phyloP scores from a whole-genome alignment of 2,797 vertebrate genomes.

The Semotilus atromaculatus region DNA sequence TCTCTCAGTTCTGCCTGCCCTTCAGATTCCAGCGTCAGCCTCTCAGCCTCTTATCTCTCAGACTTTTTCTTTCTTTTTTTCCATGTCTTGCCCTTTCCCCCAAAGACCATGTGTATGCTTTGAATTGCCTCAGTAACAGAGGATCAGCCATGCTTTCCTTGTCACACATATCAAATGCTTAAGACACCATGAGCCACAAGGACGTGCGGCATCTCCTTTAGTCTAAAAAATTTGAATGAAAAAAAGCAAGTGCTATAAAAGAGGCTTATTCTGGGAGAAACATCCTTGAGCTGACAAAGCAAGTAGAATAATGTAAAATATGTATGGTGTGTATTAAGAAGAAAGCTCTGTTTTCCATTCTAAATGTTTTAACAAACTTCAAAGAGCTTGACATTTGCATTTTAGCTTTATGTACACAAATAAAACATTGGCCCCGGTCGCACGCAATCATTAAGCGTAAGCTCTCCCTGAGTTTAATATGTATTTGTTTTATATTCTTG shows the following conservation, averaged over 20 bases:
- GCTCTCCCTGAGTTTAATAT: conserved; percentile 17
- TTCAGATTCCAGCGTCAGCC: conserved; percentile 61
- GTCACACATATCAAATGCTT: conserved; percentile 77
- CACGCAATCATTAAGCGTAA: conserved; percentile 25
- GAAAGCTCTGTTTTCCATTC: conserved; percentile 43
- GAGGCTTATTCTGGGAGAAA: conserved; percentile 55
- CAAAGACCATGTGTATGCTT: conserved; percentile 67
- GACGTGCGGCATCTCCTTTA: conserved; percentile 66
- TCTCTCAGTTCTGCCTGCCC: conserved; percentile 58
- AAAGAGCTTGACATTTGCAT: conserved; percentile 54
- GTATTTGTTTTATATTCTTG: conserved; percentile 9
- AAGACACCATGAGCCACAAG: conserved; percentile 71
- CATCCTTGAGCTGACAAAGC: conserved; percentile 61
- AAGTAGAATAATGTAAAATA: conserved; percentile 64
- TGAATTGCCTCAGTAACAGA: conserved; percentile 73
- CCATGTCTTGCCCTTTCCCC: conserved; percentile 65
- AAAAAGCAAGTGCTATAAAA: conserved; percentile 51
- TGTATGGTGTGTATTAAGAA: conserved; percentile 42
- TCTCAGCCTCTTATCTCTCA: conserved; percentile 70
- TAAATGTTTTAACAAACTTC: conserved; percentile 61
- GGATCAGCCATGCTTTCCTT: conserved; percentile 76
- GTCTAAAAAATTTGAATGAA: conserved; percentile 69
- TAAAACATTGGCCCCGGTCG: conserved; percentile 19
- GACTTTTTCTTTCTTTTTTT: conserved; percentile 67
- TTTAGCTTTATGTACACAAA: conserved; percentile 20